These are phyloP conservation scores for Campodea augens DNA, from an alignment of 1,140 invertebrate genomes.

Conservation along the genomic window DNA sequence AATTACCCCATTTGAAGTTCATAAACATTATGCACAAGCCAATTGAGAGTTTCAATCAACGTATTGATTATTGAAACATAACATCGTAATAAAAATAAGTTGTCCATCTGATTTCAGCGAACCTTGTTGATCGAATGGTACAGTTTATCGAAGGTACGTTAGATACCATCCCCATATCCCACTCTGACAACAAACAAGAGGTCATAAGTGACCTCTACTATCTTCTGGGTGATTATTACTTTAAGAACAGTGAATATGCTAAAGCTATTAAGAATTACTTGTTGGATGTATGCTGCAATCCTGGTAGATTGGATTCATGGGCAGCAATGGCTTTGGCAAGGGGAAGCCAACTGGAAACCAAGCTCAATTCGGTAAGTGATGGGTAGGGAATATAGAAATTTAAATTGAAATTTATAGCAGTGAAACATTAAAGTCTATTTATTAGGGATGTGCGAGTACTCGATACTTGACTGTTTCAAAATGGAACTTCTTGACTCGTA, in stretches of 20 bases:
- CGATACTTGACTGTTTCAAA: too few relatives aligned
- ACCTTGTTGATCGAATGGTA: constrained; percentile 35
- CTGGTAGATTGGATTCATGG: constrained; percentile 72
- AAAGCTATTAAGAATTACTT: constrained; percentile 64
- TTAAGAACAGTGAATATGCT: constrained; percentile 58
- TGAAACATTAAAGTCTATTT: too few relatives aligned
- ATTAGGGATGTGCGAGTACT: too few relatives aligned
- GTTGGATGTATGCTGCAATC: constrained; percentile 59
- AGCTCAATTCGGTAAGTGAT: constrained; percentile 43
- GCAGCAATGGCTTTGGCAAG: constrained; percentile 67
- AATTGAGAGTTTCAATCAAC: too few relatives aligned
- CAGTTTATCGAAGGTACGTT: constrained; percentile 41
- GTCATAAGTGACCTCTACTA: constrained; percentile 61
- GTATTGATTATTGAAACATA: too few relatives aligned
- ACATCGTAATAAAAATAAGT: not conserved
- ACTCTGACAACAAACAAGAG: constrained; percentile 24
- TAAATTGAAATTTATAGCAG: too few relatives aligned
- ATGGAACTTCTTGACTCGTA: too few relatives aligned
- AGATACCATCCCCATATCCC: constrained; percentile 27
- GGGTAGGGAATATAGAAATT: too few relatives aligned
- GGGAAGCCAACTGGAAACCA: constrained; percentile 55
- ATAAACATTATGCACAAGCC: too few relatives aligned
- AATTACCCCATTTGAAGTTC: too few relatives aligned
- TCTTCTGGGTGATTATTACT: constrained; percentile 75
- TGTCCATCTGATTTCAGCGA: constrained; percentile 16